A percentile compares a stretch with the other conserved stretches of the same genome.
phyloP scores from a whole-genome alignment of 2,797 vertebrate species.

The Acrossocheilus wenchowensis region DNA sequence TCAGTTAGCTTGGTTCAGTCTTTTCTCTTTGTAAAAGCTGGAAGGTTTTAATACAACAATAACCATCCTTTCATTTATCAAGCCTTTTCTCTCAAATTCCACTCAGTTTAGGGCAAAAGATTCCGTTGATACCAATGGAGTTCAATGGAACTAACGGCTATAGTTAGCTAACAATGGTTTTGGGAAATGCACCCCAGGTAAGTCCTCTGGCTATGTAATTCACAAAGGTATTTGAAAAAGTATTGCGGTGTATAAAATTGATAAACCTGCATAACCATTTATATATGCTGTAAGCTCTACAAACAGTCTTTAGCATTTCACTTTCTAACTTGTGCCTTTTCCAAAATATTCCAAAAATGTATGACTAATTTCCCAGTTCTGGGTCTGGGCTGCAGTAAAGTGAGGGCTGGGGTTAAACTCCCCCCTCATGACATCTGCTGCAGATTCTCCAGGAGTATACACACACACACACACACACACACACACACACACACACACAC shows the following conservation, averaged over 20 bases:
- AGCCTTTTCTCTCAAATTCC: neutral
- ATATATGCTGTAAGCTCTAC: neutral
- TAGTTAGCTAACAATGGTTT: too few relatives aligned
- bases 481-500: conserved; percentile 5
- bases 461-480: neutral
- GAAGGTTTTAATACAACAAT: neutral
- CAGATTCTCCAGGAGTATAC: neutral
- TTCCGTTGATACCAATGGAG: too few relatives aligned
- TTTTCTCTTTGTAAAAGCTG: neutral
- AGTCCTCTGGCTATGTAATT: neutral
- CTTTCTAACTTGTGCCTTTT: neutral
- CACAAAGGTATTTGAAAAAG: neutral
- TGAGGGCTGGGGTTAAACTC: neutral
- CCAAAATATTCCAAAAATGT: conserved; percentile 2
- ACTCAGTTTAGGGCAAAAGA: neutral
- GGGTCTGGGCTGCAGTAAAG: neutral
- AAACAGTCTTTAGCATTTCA: neutral
- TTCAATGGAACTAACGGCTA: too few relatives aligned
- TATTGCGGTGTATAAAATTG: neutral
- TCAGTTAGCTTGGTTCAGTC: neutral
- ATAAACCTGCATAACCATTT: neutral
- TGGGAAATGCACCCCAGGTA: neutral
- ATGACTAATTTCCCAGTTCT: neutral
- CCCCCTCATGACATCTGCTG: neutral
- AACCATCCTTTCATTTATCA: neutral